Evolutionary conservation across 2,113 vertebrate species (phyloP).

Genomic region (Clinocottus analis): DNA sequence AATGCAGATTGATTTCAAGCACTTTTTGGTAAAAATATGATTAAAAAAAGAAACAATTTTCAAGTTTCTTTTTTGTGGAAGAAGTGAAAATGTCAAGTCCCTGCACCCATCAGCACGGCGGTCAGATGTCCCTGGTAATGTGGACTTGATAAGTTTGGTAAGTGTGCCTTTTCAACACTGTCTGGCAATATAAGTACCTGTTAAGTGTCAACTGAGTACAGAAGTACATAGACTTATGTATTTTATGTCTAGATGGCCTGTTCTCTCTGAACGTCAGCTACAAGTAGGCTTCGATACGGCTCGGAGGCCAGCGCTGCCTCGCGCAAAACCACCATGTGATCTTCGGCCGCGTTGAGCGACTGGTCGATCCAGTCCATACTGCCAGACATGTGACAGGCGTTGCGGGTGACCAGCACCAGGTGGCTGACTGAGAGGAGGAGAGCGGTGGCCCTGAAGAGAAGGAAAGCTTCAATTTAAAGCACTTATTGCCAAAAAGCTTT

Average conservation of each 20-base stretch:
- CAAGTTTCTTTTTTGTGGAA: not conserved
- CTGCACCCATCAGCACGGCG: not conserved
- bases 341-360: conserved; percentile 90
- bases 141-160: conserved; percentile 6
- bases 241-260: conserved; percentile 86
- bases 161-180: not conserved
- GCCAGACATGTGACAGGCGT: conserved; percentile 92
- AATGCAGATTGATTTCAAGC: not conserved
- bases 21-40: not conserved
- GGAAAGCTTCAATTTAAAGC: not conserved
- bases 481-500: not conserved
- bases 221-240: not conserved
- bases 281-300: conserved; percentile 81
- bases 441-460: conserved; percentile 87
- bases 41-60: not conserved
- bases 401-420: conserved; percentile 94
- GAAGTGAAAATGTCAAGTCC: conserved; percentile 8
- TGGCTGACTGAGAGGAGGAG: conserved; percentile 93
- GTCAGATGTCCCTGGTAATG: not conserved
- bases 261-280: conserved; percentile 85
- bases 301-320: conserved; percentile 92
- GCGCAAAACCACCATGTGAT: conserved; percentile 92
- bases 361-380: conserved; percentile 95
- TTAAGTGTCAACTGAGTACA: not conserved
- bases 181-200: conserved; percentile 14